Percentiles rank a stretch among this genome's conserved stretches.
phyloP scores from a whole-genome alignment of 2,113 vertebrate species.

The Chloropsis hardwickii region DNA sequence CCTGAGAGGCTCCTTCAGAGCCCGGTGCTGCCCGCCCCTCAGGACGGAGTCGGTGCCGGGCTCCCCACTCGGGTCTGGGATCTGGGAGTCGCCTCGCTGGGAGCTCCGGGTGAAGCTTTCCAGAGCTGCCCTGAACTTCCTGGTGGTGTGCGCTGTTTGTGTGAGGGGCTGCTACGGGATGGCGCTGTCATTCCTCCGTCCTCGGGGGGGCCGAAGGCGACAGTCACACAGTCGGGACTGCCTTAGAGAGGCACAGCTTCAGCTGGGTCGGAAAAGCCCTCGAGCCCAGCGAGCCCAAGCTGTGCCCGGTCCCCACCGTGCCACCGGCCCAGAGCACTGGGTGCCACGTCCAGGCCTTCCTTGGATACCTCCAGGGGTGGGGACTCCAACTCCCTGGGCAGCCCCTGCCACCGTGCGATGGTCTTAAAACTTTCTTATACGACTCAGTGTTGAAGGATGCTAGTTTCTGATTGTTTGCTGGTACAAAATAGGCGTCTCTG shows the following conservation, averaged over 20 bases:
- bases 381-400: too few species aligned
- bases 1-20: neutral
- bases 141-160: neutral
- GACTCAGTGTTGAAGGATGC: neutral
- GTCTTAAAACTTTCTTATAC: neutral
- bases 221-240: neutral
- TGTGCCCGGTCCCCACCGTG: neutral
- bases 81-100: neutral
- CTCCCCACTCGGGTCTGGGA: neutral
- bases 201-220: neutral
- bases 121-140: neutral
- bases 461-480: neutral
- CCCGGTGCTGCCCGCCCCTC: neutral
- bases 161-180: neutral
- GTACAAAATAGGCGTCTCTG: neutral
- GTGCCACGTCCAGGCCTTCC: neutral
- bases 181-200: neutral
- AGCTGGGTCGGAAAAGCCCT: neutral
- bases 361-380: fast-evolving
- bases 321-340: neutral
- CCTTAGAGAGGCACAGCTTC: neutral
- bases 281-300: fast-evolving
- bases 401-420: fast-evolving
- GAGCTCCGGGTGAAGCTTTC: neutral
- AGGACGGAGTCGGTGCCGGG: neutral